Percentiles rank a stretch among this genome's conserved stretches.
phyloP scores from a whole-genome alignment of 2,797 vertebrate genomes.

The Saguinus oedipus region DNA sequence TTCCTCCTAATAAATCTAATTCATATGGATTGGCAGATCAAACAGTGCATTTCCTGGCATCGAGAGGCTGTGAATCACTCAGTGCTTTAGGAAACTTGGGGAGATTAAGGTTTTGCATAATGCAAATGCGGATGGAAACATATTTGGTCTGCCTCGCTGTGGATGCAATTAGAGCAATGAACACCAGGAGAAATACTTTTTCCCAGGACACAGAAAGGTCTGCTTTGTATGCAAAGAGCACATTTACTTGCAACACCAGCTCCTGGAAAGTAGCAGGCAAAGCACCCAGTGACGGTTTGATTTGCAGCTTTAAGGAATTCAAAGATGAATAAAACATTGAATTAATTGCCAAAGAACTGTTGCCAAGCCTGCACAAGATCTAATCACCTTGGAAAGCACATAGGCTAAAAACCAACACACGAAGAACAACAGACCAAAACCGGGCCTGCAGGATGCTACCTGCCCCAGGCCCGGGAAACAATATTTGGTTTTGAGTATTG shows the following conservation, averaged over 20 bases:
- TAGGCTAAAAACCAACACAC: neutral
- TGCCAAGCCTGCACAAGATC: constrained; percentile 71
- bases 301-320: constrained; percentile 84
- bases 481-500: constrained; percentile 60
- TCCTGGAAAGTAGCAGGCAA: constrained; percentile 78
- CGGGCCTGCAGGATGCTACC: constrained; percentile 45
- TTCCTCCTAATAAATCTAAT: constrained; percentile 75
- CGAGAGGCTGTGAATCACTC: constrained; percentile 65
- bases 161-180: constrained; percentile 83
- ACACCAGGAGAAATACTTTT: constrained; percentile 81
- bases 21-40: constrained; percentile 76
- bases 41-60: constrained; percentile 72
- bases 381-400: constrained; percentile 68
- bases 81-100: constrained; percentile 73
- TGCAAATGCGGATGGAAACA: constrained; percentile 75
- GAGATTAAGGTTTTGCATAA: constrained; percentile 82
- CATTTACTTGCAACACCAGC: constrained; percentile 78
- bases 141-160: constrained; percentile 77
- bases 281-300: constrained; percentile 82
- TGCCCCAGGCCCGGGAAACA: constrained; percentile 66
- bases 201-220: constrained; percentile 79
- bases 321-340: constrained; percentile 87
- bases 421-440: constrained; percentile 22
- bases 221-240: constrained; percentile 83
- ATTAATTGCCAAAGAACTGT: constrained; percentile 83